Percentiles rank a stretch among this genome's conserved stretches.
These are phyloP conservation scores for Acleris cristana DNA, from an alignment of 2,888 invertebrate species.

Conservation along the genomic window DNA sequence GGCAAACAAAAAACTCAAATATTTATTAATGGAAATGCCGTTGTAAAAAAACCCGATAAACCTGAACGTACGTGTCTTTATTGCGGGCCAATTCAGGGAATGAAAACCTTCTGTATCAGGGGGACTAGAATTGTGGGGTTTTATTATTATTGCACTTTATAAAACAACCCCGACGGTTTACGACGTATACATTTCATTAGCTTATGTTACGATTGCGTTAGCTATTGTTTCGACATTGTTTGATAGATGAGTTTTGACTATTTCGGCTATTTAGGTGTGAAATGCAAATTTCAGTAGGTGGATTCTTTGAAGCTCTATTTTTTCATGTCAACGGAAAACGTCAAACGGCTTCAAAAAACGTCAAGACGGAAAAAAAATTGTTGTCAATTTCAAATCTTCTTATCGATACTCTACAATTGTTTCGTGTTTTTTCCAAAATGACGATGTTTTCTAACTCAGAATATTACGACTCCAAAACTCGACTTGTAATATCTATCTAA, in stretches of 20 bases:
- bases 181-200: constrained; percentile 81
- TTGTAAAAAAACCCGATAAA: constrained; percentile 14
- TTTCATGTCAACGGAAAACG: too few relatives aligned
- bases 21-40: background rate
- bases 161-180: constrained; percentile 73
- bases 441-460: too few relatives aligned
- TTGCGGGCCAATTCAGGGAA: constrained; percentile 31
- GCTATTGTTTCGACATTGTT: constrained; percentile 50
- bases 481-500: too few relatives aligned
- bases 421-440: too few relatives aligned
- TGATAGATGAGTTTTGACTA: background rate
- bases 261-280: too few relatives aligned
- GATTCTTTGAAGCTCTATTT: too few relatives aligned
- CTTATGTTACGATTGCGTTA: constrained; percentile 70
- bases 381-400: too few relatives aligned
- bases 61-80: constrained; percentile 32
- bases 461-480: too few relatives aligned
- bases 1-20: background rate
- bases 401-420: too few relatives aligned
- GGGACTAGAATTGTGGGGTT: constrained; percentile 49
- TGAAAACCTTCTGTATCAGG: constrained; percentile 36
- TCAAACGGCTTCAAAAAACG: too few relatives aligned
- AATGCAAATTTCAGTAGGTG: too few relatives aligned
- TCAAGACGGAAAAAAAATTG: too few relatives aligned
- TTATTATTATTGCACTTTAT: constrained; percentile 81